Percentiles rank a stretch among this genome's conserved stretches.
These are phyloP conservation scores for Coendou prehensilis DNA, from an alignment of 2,797 vertebrate species.

Conservation along the genomic window DNA sequence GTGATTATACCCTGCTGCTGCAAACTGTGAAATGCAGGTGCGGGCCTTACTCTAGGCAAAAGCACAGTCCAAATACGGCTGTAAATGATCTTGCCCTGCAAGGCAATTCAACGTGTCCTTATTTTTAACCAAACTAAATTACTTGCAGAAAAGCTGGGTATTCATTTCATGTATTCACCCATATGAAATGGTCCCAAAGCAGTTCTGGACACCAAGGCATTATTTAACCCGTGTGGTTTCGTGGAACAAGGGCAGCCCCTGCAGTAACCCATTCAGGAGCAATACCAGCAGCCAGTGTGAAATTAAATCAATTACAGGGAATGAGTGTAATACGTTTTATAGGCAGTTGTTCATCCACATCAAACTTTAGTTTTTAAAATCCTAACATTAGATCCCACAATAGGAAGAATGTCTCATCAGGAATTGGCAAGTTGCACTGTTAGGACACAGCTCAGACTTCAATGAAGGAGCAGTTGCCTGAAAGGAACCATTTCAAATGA, in stretches of 20 bases:
- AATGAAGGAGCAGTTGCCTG: constrained; percentile 78
- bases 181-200: constrained; percentile 89
- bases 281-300: constrained; percentile 96
- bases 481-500: constrained; percentile 78
- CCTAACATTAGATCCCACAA: constrained; percentile 95
- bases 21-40: constrained; percentile 52
- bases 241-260: constrained; percentile 90
- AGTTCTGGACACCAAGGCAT: constrained; percentile 90
- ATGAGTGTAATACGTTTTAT: constrained; percentile 96
- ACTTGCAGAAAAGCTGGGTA: constrained; percentile 84
- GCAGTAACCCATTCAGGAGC: constrained; percentile 94
- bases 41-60: constrained; percentile 65
- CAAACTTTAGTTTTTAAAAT: constrained; percentile 96
- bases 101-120: constrained; percentile 75
- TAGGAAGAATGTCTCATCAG: constrained; percentile 91
- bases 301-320: constrained; percentile 98
- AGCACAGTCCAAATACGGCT: constrained; percentile 44
- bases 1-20: constrained; percentile 47
- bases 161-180: constrained; percentile 87
- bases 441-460: constrained; percentile 81
- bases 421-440: constrained; percentile 87
- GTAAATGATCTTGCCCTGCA: constrained; percentile 53
- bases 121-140: constrained; percentile 80
- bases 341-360: constrained; percentile 98
- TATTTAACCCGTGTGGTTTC: constrained; percentile 88